Percentiles rank a stretch among this genome's conserved stretches.
Conservation (phyloP, 2,113 vertebrate species). For the Epinephelus lanceolatus region DNA sequence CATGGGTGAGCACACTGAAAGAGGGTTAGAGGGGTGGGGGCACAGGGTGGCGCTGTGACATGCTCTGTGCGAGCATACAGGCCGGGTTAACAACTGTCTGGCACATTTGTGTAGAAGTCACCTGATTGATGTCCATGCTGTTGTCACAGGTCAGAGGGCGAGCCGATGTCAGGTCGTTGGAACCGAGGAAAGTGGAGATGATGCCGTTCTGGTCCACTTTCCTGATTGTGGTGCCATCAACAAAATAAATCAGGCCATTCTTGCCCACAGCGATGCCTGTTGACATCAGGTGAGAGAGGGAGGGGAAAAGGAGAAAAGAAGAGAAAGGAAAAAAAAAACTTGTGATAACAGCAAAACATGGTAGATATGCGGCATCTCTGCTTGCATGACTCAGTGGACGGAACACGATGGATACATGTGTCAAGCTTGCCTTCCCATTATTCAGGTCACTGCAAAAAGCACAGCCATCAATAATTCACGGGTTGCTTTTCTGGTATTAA, state of each 20-base stretch:
- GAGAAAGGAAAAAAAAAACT: neutral
- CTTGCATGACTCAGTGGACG: slow-evolving; percentile 76
- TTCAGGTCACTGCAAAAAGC: slow-evolving; percentile 89
- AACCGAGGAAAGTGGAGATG: slow-evolving; percentile 96
- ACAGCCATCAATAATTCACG: slow-evolving; percentile 83
- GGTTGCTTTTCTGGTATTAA: slow-evolving; percentile 82
- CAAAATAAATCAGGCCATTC: slow-evolving; percentile 97
- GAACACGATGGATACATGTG: slow-evolving; percentile 84
- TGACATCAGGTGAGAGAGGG: slow-evolving; percentile 46
- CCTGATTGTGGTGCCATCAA: slow-evolving; percentile 97
- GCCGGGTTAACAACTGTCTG: neutral
- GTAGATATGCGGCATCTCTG: slow-evolving; percentile 61
- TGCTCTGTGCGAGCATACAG: neutral
- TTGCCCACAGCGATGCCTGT: slow-evolving; percentile 96
- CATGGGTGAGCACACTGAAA: slow-evolving; percentile 15
- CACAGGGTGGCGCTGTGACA: slow-evolving; percentile 58
- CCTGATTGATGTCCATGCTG: slow-evolving; percentile 98
- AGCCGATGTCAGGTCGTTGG: slow-evolving; percentile 96
- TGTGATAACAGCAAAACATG: slow-evolving; percentile 55
- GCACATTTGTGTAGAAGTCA: slow-evolving; percentile 68
- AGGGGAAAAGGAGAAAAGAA: neutral
- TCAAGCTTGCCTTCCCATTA: slow-evolving; percentile 85
- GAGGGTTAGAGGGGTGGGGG: slow-evolving; percentile 10
- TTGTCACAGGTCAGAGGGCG: slow-evolving; percentile 95
- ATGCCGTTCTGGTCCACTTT: slow-evolving; percentile 97